phyloP scores from a whole-genome alignment of 2,113 vertebrate genomes.

The Murina feae region DNA sequence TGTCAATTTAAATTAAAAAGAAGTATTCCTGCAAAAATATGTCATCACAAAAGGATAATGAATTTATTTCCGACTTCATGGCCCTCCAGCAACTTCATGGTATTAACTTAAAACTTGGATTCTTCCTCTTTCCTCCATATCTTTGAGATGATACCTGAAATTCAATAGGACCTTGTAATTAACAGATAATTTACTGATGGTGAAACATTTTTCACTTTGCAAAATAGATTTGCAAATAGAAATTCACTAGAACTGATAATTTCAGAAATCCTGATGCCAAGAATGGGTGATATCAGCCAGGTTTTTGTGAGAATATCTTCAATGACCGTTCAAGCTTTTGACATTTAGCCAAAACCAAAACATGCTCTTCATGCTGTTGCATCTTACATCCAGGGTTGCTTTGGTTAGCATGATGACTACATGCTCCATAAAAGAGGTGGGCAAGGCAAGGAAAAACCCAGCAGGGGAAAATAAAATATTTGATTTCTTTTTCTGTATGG shows the following conservation, averaged over 20 bases:
- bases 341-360: constrained; percentile 49
- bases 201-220: constrained; percentile 44
- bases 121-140: background rate
- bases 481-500: background rate
- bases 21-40: constrained; percentile 40
- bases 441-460: constrained; percentile 8
- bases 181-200: constrained; percentile 25
- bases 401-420: background rate
- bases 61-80: background rate
- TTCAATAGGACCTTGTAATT: constrained; percentile 2
- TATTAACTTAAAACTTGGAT: constrained; percentile 1
- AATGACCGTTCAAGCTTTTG: constrained; percentile 49
- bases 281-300: constrained; percentile 37
- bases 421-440: background rate
- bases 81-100: background rate
- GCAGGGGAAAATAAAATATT: background rate
- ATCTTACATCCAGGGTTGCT: constrained; percentile 33
- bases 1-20: constrained; percentile 22
- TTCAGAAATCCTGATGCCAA: constrained; percentile 51
- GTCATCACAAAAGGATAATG: constrained; percentile 22
- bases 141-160: constrained; percentile 29
- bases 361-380: constrained; percentile 52
- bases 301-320: constrained; percentile 58
- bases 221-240: constrained; percentile 54
- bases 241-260: constrained; percentile 47